Conservation (phyloP, 2,113 vertebrate species). For the Pagrus major region DNA sequence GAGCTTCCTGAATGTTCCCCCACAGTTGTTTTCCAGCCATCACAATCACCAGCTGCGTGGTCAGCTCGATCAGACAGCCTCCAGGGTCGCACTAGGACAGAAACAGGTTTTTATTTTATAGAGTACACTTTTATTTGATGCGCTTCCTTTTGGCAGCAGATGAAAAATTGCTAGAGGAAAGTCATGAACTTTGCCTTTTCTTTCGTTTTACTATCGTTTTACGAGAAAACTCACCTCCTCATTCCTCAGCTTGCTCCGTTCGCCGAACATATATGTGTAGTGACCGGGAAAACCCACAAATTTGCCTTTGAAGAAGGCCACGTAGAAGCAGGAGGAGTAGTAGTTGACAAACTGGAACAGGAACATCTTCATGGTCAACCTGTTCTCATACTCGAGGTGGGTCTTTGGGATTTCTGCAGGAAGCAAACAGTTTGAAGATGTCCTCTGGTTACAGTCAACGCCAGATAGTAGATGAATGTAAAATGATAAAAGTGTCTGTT, state of each 20-base stretch:
- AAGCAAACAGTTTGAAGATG: neutral
- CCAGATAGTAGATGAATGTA: neutral
- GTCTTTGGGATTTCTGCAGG: constrained; percentile 95
- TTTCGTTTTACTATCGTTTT: no score
- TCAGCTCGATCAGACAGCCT: constrained; percentile 95
- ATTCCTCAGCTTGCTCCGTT: constrained; percentile 89
- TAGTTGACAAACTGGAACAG: constrained; percentile 99
- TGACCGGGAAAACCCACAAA: constrained; percentile 93
- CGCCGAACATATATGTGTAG: constrained; percentile 92
- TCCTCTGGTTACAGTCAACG: neutral
- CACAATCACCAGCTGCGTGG: constrained; percentile 95
- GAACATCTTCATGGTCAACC: constrained; percentile 98
- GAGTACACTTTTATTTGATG: neutral
- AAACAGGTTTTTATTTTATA: neutral
- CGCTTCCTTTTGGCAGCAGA: neutral
- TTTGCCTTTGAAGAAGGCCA: constrained; percentile 99
- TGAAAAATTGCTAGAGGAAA: neutral
- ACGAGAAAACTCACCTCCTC: constrained; percentile 90
- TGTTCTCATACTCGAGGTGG: constrained; percentile 96
- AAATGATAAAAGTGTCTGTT: neutral
- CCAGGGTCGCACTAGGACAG: constrained; percentile 91
- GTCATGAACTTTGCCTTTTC: neutral
- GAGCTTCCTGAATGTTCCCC: constrained; percentile 93
- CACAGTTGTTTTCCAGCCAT: constrained; percentile 97
- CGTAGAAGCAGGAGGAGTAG: constrained; percentile 98